Conservation (phyloP, 1,140 invertebrate genomes). For the Choristoneura fumiferana region DNA sequence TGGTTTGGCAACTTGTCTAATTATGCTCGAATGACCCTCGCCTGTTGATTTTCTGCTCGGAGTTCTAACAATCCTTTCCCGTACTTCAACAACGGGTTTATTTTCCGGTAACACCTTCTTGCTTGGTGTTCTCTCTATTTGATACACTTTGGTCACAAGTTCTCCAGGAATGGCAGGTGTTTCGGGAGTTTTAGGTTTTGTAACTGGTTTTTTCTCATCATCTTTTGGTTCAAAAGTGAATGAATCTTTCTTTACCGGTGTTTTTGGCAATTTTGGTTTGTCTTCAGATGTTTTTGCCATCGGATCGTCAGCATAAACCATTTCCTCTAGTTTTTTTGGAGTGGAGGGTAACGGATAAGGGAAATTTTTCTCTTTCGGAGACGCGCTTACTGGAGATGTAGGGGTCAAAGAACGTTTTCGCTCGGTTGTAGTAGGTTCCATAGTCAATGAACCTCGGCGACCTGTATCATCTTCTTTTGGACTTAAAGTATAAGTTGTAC, state of each 20-base stretch:
- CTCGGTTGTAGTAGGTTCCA: slow-evolving; percentile 37
- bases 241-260: slow-evolving; percentile 46
- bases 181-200: slow-evolving; percentile 26
- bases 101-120: slow-evolving; percentile 59
- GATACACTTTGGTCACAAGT: slow-evolving; percentile 65
- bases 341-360: slow-evolving; percentile 48
- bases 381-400: slow-evolving; percentile 43
- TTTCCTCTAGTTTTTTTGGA: slow-evolving; percentile 63
- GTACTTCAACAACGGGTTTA: slow-evolving; percentile 64
- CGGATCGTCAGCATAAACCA: slow-evolving; percentile 56
- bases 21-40: slow-evolving; percentile 48
- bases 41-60: slow-evolving; percentile 57
- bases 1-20: slow-evolving; percentile 45
- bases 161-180: slow-evolving; percentile 43
- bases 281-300: slow-evolving; percentile 35
- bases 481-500: slow-evolving; percentile 64
- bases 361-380: slow-evolving; percentile 57
- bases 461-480: slow-evolving; percentile 64
- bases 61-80: slow-evolving; percentile 68
- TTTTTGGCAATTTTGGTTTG: slow-evolving; percentile 39
- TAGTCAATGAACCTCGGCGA: slow-evolving; percentile 48
- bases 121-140: slow-evolving; percentile 68
- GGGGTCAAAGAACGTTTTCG: slow-evolving; percentile 50
- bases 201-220: slow-evolving; percentile 25
- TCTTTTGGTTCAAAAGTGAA: slow-evolving; percentile 50